These are phyloP conservation scores for Neopipo cinnamomea DNA, from an alignment of 2,113 vertebrate genomes.

Conservation along the genomic window DNA sequence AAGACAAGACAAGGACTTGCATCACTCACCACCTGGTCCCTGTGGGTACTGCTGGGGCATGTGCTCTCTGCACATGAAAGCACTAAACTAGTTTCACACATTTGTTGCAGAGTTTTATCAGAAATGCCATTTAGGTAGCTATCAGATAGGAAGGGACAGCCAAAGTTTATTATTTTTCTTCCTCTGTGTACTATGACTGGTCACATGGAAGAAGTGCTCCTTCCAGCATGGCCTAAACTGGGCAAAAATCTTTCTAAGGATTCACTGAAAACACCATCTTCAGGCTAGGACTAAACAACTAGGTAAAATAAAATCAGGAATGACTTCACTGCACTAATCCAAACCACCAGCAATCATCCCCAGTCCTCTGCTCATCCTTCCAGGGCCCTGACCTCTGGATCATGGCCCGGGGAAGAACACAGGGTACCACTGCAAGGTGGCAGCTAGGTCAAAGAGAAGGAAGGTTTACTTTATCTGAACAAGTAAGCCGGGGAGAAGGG, in stretches of 20 bases:
- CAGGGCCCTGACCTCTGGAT: background rate
- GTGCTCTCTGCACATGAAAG: background rate
- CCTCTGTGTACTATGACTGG: fast-evolving
- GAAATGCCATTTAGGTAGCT: conserved; percentile 20
- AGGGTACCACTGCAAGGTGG: background rate
- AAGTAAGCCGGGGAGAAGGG: background rate
- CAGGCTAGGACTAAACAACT: background rate
- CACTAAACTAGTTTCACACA: background rate
- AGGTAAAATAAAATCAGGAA: background rate
- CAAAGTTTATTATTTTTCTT: background rate
- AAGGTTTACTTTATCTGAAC: background rate
- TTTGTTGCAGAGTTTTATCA: background rate
- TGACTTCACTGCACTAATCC: background rate
- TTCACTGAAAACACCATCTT: background rate
- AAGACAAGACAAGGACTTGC: background rate
- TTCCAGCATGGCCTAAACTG: background rate
- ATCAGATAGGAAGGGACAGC: background rate
- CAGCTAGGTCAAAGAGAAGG: background rate
- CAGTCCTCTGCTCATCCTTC: background rate
- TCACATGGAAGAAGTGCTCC: background rate
- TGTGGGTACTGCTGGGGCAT: background rate
- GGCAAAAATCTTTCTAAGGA: background rate
- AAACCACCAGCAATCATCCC: background rate
- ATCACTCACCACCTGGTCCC: background rate
- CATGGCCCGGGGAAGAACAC: background rate